Percentiles rank a stretch among this genome's conserved stretches.
Evolutionary conservation across 2,797 vertebrate genomes (phyloP).

Genomic region (Anabas testudineus): DNA sequence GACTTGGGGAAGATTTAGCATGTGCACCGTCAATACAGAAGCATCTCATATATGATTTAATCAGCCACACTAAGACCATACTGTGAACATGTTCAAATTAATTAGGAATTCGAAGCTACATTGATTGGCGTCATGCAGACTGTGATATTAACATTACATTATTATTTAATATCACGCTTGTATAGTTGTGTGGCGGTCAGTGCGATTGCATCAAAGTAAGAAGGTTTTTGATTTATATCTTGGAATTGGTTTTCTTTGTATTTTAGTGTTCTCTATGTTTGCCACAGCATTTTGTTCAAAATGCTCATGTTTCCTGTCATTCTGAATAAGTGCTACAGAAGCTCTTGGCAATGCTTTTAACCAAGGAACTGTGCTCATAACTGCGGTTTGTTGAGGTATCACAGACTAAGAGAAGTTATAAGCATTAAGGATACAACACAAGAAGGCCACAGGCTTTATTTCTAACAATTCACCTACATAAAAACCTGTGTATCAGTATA

Average conservation of each 20-base stretch:
- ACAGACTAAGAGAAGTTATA: background rate
- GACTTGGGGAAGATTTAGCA: conserved; percentile 54
- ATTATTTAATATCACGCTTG: conserved; percentile 2
- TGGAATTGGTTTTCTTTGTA: background rate
- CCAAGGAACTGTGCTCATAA: background rate
- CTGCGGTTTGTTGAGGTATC: background rate
- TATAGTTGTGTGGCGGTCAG: background rate
- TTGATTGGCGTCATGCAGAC: conserved; percentile 5
- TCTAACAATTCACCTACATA: background rate
- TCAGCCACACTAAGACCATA: conserved; percentile 49
- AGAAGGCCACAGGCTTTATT: background rate
- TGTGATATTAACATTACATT: conserved; percentile 14
- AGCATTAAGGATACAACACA: background rate
- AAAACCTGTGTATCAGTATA: background rate
- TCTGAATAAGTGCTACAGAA: background rate
- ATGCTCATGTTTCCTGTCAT: background rate
- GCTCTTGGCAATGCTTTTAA: background rate
- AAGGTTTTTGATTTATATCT: background rate
- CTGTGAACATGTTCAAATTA: conserved; percentile 41
- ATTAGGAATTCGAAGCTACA: conserved; percentile 39
- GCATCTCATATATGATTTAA: conserved; percentile 68
- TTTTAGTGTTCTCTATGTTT: background rate
- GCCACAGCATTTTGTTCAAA: background rate
- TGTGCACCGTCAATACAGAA: conserved; percentile 56
- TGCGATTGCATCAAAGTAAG: background rate